phyloP scores from a whole-genome alignment of 2,113 vertebrate genomes.

The Passer domesticus region DNA sequence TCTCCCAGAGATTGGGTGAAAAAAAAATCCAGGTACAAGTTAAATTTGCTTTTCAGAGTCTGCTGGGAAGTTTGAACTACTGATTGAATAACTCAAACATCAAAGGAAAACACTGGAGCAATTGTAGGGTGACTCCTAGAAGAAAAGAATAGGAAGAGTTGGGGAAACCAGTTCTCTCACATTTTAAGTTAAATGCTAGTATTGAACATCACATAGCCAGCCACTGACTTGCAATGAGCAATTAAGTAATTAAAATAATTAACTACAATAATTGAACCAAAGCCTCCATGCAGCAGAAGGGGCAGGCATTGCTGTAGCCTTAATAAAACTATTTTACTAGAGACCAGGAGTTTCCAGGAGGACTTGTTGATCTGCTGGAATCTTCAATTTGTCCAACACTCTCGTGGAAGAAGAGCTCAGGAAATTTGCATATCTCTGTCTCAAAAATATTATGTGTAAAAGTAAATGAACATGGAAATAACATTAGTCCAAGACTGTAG shows the following conservation, averaged over 20 bases:
- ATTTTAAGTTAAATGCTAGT: neutral
- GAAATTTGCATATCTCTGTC: neutral
- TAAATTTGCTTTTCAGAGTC: constrained; percentile 8
- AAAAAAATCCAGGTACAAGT: neutral
- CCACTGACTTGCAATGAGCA: neutral
- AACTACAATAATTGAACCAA: neutral
- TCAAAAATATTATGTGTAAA: neutral
- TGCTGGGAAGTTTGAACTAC: neutral
- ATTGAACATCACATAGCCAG: neutral
- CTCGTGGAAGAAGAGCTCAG: neutral
- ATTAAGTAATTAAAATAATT: neutral
- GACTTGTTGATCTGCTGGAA: neutral
- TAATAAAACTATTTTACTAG: neutral
- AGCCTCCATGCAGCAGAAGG: neutral
- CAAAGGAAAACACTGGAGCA: neutral
- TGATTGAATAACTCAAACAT: neutral
- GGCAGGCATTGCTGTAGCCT: neutral
- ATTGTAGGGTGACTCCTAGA: neutral
- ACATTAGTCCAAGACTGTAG: neutral
- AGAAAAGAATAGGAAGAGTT: neutral
- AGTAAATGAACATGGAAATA: neutral
- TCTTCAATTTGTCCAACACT: neutral
- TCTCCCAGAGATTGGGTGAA: neutral
- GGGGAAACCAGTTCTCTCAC: neutral
- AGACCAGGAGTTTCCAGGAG: neutral